Evolutionary conservation across 64 coral and sea anemone species (phyloP).

Genomic region (Pocillopora verrucosa): DNA sequence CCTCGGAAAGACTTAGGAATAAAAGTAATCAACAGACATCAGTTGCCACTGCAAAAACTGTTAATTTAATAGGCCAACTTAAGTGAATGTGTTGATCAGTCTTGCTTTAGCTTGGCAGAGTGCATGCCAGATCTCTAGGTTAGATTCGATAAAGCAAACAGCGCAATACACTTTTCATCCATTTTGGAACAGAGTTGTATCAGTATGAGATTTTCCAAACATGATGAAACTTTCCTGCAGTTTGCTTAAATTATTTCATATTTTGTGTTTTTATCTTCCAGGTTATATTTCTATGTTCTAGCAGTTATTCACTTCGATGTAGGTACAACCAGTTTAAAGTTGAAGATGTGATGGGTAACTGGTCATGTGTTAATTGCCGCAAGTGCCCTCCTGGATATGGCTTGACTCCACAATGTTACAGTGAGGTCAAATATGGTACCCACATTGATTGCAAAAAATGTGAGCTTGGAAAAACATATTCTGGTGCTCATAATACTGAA

Average conservation of each 20-base stretch:
- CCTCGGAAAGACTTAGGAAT: too few relatives aligned
- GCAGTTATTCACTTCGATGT: not conserved
- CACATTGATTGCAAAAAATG: slow-evolving; percentile 21
- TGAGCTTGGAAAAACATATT: slow-evolving; percentile 21
- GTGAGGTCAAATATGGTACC: not conserved
- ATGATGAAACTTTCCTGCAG: not conserved
- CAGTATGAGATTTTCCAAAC: not conserved
- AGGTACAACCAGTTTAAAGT: slow-evolving; percentile 23
- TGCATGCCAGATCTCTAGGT: too few relatives aligned
- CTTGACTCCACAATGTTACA: slow-evolving; percentile 19
- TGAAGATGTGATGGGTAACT: not conserved
- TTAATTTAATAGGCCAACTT: too few relatives aligned
- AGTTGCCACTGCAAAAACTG: too few relatives aligned
- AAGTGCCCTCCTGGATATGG: slow-evolving; percentile 11
- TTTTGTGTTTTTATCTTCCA: not conserved
- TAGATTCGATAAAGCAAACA: too few relatives aligned
- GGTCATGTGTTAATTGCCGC: not conserved
- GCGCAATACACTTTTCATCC: too few relatives aligned
- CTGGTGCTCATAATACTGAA: not conserved
- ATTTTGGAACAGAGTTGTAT: too few relatives aligned
- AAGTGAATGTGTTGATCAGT: too few relatives aligned
- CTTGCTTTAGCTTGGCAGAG: too few relatives aligned
- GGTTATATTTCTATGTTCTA: not conserved
- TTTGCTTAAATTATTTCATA: not conserved
- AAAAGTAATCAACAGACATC: too few relatives aligned